These are phyloP conservation scores for Rotaria sp. DNA, from an alignment of 2,888 invertebrate genomes.

Conservation along the genomic window DNA sequence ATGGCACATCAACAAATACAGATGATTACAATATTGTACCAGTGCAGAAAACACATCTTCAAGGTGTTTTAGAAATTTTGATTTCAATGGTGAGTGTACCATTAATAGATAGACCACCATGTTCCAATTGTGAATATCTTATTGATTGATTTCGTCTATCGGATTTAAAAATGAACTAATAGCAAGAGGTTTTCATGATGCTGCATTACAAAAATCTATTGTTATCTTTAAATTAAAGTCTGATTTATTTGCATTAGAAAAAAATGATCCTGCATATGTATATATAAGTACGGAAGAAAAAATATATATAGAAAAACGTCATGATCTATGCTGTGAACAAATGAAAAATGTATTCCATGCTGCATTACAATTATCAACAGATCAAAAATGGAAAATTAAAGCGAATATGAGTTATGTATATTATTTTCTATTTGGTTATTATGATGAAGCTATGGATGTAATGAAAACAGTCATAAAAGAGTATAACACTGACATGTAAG, in stretches of 20 bases:
- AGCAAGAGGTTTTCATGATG: background rate
- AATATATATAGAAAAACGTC: background rate
- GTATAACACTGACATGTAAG: background rate
- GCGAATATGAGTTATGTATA: background rate
- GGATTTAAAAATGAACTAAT: background rate
- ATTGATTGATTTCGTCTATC: background rate
- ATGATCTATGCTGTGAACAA: background rate
- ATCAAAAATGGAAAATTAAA: background rate
- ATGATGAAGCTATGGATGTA: background rate
- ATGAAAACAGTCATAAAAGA: background rate
- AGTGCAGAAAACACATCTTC: background rate
- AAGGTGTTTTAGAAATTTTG: background rate
- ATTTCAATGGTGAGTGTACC: background rate
- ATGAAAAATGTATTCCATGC: background rate
- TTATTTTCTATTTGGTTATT: background rate
- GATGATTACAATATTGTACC: background rate
- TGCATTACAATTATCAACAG: background rate
- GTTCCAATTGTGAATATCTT: background rate
- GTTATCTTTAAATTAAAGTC: background rate
- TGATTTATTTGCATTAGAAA: background rate
- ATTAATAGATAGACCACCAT: background rate
- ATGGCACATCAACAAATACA: background rate
- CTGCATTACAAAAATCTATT: background rate
- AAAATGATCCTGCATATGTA: background rate
- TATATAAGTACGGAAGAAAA: background rate